Evolutionary conservation across 2,888 invertebrate species (phyloP), one percentile per base, ranked within the genome.

Genomic region (Caenorhabditis uteleia): DNA sequence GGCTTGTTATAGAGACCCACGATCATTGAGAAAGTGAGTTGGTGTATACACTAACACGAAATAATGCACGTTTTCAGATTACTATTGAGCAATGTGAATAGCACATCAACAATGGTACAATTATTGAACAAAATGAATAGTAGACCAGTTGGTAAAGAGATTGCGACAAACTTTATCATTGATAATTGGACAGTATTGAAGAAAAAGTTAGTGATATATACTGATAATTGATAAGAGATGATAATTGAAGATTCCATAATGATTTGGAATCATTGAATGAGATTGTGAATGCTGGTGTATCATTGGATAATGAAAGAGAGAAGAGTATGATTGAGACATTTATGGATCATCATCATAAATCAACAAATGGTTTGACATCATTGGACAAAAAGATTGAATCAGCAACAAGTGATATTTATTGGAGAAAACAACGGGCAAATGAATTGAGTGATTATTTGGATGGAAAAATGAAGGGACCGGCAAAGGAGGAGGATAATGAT

Each of bases 101-200:
- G 46, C 26, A 55, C 59, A 2, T 18, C 33, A 5, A 31, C 20
- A 10, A 47, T 43, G 0, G 44, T 40, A 23, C 49, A 47, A 18
- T 29, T 66, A 7, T 33, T 66, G 44, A 47, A n/a, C 4, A 53
- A 46, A 10, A 61, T 67, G 61, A 67, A 62, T 27, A 36, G 31
- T 3, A 46, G 59, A 43, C 57, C 64, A 26, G 73, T 73, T 10
- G 73, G 73, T 40, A 42, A 43, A 34, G 55, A 62, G 7, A 51
- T 70, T n/a, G 61, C 62, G 12, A 60, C 68, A 3, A 62, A 73
- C 42, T 68, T 57, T 54, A 55, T 73, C 29, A 55, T 70, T 3
- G 73, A 73, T 36, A 73, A 70, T 42, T 73, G 73, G 73, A 51
- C 51, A 6, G 39, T 55, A 7, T 31, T 58, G 45, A 66, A 66